Conservation (phyloP, 2,797 vertebrate genomes). For the Malacoraja senta region DNA sequence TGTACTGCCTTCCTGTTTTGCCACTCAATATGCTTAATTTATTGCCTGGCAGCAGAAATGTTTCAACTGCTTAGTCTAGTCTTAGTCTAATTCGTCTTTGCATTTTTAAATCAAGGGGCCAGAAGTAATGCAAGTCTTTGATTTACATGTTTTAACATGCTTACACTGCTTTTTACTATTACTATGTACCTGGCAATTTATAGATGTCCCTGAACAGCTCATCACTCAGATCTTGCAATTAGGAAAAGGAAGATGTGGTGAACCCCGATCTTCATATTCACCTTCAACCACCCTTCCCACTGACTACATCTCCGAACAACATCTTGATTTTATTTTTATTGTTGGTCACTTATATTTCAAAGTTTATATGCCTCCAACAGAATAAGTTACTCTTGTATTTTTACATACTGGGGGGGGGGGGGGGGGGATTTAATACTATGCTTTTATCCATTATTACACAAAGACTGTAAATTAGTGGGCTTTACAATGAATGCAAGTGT, state of each 20-base stretch:
- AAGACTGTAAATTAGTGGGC: neutral
- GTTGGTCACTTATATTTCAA: no score
- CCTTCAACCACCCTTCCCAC: no score
- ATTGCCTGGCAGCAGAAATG: neutral
- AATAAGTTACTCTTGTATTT: neutral
- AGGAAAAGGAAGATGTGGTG: neutral
- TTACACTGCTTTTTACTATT: no score
- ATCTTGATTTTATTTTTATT: no score
- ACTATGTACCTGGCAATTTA: neutral
- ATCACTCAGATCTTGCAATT: neutral
- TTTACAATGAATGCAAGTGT: neutral
- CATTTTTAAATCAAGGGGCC: neutral
- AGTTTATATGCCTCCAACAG: neutral
- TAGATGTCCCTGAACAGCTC: neutral
- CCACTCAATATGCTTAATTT: neutral
- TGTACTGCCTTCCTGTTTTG: neutral
- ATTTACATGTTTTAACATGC: neutral
- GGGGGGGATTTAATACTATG: neutral
- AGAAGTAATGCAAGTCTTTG: neutral
- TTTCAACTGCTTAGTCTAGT: neutral
- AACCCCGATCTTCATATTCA: no score
- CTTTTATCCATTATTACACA: neutral
- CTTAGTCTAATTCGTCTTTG: neutral
- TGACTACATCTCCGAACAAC: no score
- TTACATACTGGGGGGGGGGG: neutral